Conservation (phyloP, 2,888 invertebrate species). For the Metalampra italica region DNA sequence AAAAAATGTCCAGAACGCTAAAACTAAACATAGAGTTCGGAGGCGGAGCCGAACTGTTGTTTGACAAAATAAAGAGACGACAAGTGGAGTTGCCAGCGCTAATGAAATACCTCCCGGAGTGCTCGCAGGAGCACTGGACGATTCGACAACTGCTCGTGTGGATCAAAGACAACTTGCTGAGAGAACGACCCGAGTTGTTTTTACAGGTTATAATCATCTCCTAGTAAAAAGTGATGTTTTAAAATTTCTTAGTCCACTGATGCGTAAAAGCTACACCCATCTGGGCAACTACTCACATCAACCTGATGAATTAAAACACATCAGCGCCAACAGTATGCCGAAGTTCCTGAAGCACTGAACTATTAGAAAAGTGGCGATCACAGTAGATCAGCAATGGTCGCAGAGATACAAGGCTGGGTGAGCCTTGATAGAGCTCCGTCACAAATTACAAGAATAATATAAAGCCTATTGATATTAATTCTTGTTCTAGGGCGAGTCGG, state of each 20-base stretch:
- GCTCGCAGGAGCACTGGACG: slow-evolving; percentile 75
- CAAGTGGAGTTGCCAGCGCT: slow-evolving; percentile 81
- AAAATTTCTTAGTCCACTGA: too few species aligned
- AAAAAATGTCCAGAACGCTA: slow-evolving; percentile 34
- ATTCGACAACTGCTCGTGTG: slow-evolving; percentile 86
- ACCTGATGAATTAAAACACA: too few species aligned
- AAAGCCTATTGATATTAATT: neutral
- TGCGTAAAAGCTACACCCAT: too few species aligned
- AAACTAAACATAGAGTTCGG: slow-evolving; percentile 73
- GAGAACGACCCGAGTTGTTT: slow-evolving; percentile 86
- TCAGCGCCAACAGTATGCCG: too few species aligned
- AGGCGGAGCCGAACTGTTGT: slow-evolving; percentile 95
- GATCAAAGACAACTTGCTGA: slow-evolving; percentile 91
- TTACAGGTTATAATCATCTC: slow-evolving; percentile 41
- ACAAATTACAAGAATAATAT: too few species aligned
- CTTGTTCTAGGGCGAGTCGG: slow-evolving; percentile 72
- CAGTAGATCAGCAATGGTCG: too few species aligned
- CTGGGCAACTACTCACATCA: too few species aligned
- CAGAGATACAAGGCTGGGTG: too few species aligned
- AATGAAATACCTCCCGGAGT: slow-evolving; percentile 55
- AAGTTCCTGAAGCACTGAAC: too few species aligned
- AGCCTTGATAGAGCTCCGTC: too few species aligned
- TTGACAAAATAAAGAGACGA: slow-evolving; percentile 88
- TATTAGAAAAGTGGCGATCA: too few species aligned
- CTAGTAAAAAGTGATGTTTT: too few species aligned